Evolutionary conservation across 2,113 vertebrate genomes (phyloP).

Genomic region (Sus scrofa): T2T-Sscrofa CM000813.6:96791001-96791500

Average conservation of each 20-base stretch:
- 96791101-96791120: constrained; percentile 81
- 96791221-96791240: constrained; percentile 48
- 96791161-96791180: constrained; percentile 74
- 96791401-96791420: background rate
- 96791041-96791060: constrained; percentile 58
- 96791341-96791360: constrained; percentile 14
- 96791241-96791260: constrained; percentile 82
- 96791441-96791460: constrained; percentile 2
- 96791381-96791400: background rate
- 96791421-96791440: background rate
- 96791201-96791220: constrained; percentile 68
- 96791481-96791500: background rate
- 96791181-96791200: constrained; percentile 68
- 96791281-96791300: constrained; percentile 74
- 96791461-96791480: background rate
- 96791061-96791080: constrained; percentile 55
- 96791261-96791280: constrained; percentile 63
- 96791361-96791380: constrained; percentile 48
- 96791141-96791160: constrained; percentile 78
- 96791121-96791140: constrained; percentile 78
- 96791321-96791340: constrained; percentile 67
- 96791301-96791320: constrained; percentile 56
- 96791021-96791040: constrained; percentile 56
- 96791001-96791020: constrained; percentile 56
- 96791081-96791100: constrained; percentile 67